Base-by-base conservation (phyloP, 2,888 invertebrate genomes). In the Sinodicranocentrus sp. region DNA sequence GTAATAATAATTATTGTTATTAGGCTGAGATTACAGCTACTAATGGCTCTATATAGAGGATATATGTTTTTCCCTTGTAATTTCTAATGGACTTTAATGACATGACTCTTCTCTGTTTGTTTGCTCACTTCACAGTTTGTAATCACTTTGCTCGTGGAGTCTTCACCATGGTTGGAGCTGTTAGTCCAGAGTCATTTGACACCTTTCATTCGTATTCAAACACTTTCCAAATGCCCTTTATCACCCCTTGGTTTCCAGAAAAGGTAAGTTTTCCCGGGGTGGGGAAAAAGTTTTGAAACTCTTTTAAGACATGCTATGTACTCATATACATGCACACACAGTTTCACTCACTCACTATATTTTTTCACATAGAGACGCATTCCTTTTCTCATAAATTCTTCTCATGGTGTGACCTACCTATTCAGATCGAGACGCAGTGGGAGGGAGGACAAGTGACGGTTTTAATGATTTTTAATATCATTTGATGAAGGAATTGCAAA, bases 151-250 rank as follows among this genome's bases (percentile, higher is more conserved):
- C 95, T 61, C 93, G 96, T 86, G 97, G 97, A 54, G 96, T 97
- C 73, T 96, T 94, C 90, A 95, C 96, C 0, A 95, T 97, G 95
- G 91, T 97, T 88, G 97, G 97, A 6, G 96, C 97, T 10, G 97
- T 97, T 59, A 95, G 96, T 72, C 96, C 97, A 48, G 97, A 97
- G 90, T 97, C 97, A n/a, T 97, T 97, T 90, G 97, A 97, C 91
- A 97, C 97, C 3, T 93, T 97, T 71, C 97, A 97, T 91, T 97
- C 97, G 21, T 97, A 97, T 91, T 96, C 96, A 90, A 97, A 97
- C 91, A 97, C 97, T 70, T 97, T 97, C 91, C 96, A 97, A 92
- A 96, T 97, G 95, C 97, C 97, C 48, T 97, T 97, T 90, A 94
- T 97, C 85, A 97, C 97, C 61, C 97, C 97, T 15, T 97, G 97